A percentile compares a stretch with the other conserved stretches of the same genome.
phyloP scores from a whole-genome alignment of 2,888 invertebrate species.

The Mythimna vitellina region DNA sequence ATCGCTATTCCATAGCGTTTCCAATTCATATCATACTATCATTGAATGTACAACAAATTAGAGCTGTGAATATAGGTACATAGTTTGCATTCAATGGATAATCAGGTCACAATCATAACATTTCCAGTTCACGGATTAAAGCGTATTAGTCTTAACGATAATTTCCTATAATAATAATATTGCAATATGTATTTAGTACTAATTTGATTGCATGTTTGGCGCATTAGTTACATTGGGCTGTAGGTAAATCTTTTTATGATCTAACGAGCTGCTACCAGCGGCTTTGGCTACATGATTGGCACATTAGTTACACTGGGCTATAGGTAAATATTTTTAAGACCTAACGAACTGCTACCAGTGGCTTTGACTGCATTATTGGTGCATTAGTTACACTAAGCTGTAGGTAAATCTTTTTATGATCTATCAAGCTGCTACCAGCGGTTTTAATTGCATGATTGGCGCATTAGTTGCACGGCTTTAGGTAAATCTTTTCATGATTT shows the following conservation, averaged over 20 bases:
- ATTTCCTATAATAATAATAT: conserved; percentile 22
- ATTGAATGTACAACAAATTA: neutral
- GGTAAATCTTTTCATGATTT: no score
- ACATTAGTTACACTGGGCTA: neutral
- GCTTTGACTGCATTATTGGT: no score
- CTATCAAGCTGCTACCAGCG: no score
- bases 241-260: neutral
- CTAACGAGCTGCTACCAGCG: no score
- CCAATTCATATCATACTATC: neutral
- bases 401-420: no score
- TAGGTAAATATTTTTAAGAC: neutral
- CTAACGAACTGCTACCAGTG: no score
- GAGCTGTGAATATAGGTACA: neutral
- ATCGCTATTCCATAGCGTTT: neutral
- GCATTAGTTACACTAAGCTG: no score
- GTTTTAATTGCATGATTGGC: no score
- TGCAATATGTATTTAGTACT: neutral
- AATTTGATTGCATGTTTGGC: neutral
- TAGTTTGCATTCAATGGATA: conserved; percentile 32
- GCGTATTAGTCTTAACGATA: conserved; percentile 24
- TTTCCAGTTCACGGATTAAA: conserved; percentile 22
- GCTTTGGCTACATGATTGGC: no score
- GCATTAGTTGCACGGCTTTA: no score
- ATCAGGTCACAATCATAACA: conserved; percentile 31
- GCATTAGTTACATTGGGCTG: neutral